These are phyloP conservation scores for Galaxias olidus DNA, from an alignment of 2,797 vertebrate species.

Conservation along the genomic window DNA sequence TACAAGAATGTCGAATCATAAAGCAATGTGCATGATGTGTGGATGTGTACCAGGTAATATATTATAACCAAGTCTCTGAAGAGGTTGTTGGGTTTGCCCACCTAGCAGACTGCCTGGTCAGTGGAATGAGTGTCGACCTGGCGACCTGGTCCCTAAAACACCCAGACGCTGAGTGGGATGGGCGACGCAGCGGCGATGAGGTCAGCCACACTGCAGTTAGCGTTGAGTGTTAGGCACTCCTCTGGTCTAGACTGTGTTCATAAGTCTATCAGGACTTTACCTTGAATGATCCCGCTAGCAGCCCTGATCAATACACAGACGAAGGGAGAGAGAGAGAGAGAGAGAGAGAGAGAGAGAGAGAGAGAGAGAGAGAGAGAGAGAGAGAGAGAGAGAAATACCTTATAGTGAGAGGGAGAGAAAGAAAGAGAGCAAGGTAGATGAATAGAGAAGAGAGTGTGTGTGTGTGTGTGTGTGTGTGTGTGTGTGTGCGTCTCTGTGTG, in stretches of 20 bases:
- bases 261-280: slow-evolving; percentile 18
- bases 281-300: slow-evolving; percentile 2
- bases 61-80: too few species aligned
- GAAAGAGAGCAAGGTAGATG: too few species aligned
- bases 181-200: neutral
- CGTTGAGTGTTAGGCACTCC: too few species aligned
- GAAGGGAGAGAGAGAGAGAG: slow-evolving; percentile 5
- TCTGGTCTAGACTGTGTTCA: slow-evolving; percentile 6
- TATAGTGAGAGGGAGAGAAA: too few species aligned
- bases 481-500: neutral
- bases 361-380: neutral
- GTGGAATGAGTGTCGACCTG: too few species aligned
- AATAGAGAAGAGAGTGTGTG: neutral
- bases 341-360: slow-evolving; percentile 1
- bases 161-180: too few species aligned
- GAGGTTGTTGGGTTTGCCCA: too few species aligned
- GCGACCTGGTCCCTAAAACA: too few species aligned
- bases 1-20: too few species aligned
- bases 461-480: slow-evolving; percentile 4
- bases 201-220: neutral
- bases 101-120: too few species aligned
- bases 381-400: neutral
- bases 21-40: too few species aligned
- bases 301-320: slow-evolving; percentile 20
- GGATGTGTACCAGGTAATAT: too few species aligned